Evolutionary conservation across 2,888 invertebrate genomes (phyloP).

Genomic region (Agrochola macilenta): DNA sequence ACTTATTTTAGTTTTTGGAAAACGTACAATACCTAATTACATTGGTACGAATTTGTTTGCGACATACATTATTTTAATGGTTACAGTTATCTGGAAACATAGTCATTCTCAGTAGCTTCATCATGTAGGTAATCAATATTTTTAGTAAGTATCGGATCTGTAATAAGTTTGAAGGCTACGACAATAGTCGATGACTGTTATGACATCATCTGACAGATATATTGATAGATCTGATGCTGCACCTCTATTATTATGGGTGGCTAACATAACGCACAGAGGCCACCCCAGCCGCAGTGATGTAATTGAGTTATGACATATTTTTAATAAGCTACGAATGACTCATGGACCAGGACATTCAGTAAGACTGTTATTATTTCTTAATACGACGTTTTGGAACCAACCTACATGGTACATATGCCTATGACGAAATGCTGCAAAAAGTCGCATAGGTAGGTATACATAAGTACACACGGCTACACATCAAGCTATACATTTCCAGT

Average conservation of each 20-base stretch:
- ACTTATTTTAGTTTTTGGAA: conserved; percentile 66
- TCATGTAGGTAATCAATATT: conserved; percentile 53
- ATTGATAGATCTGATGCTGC: conserved; percentile 76
- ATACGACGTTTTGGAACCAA: background rate
- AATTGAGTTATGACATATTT: conserved; percentile 70
- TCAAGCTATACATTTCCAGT: no score
- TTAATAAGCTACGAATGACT: conserved; percentile 50
- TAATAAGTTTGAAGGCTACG: conserved; percentile 64
- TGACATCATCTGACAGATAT: conserved; percentile 79
- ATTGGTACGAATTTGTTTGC: conserved; percentile 20
- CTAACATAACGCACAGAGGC: conserved; percentile 68
- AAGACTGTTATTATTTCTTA: background rate
- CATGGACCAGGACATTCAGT: conserved; percentile 8
- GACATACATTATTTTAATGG: conserved; percentile 27
- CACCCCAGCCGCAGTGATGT: conserved; percentile 64
- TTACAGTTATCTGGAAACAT: conserved; percentile 24
- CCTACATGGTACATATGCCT: background rate
- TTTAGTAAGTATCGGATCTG: conserved; percentile 52
- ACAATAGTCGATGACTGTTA: conserved; percentile 64
- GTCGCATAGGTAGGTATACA: background rate
- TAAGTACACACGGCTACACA: no score
- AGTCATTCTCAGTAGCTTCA: conserved; percentile 12
- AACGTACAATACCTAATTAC: conserved; percentile 56
- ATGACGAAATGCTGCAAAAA: background rate
- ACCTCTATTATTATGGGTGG: conserved; percentile 73